Evolutionary conservation across 1,140 invertebrate genomes (phyloP), one percentile per base, ranked within the genome.

Genomic region (Whitmania pigra): DNA sequence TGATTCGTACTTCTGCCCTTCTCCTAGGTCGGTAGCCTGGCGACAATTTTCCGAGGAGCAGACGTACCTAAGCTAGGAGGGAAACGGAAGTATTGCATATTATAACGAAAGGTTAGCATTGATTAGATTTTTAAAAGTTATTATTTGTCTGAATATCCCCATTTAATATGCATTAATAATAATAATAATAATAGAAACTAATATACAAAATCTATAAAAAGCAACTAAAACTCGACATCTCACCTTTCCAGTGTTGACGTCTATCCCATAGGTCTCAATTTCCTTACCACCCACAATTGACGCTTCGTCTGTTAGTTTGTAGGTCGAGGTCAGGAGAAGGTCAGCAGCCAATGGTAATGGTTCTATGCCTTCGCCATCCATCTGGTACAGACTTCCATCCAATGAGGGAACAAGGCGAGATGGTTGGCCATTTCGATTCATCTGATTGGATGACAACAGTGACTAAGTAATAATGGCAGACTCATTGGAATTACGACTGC

Each of bases 351-450:
- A 86, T 25, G 92, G 91, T 69, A 96, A 83, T 0, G 89, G 87
- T 83, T 95, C 90, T 70, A 97, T 87, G 76, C 86, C 88, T 68
- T 91, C 87, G 0, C 91, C 92, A 84, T 94, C 90, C 81, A 93
- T 91, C 80, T 89, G 90, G 81, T 93, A 97, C 11, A 97, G 84
- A 22, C 88, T 87, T 15, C 94, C 94, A 80, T 88, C 89, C 13
- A 97, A 81, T 0, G 93, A 94, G 49, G 93, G 94, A 78, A 97
- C 92, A 76, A 96, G 85, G 74, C 89, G 86, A 53, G 93, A 87
- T 83, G 87, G 89, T 79, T 92, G 88, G 0, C 92, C 93, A 83
- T 91, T 88, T 73, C 89, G 89, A 66, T 87, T 90, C 20, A 95
- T 82, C 90, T 94, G 75, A 69, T 63, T 63, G 57, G 57, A 63